Evolutionary conservation across 30 jellyfish, hydroid and myxozoan genomes (phyloP).

Genomic region (Pelagia noctiluca): DNA sequence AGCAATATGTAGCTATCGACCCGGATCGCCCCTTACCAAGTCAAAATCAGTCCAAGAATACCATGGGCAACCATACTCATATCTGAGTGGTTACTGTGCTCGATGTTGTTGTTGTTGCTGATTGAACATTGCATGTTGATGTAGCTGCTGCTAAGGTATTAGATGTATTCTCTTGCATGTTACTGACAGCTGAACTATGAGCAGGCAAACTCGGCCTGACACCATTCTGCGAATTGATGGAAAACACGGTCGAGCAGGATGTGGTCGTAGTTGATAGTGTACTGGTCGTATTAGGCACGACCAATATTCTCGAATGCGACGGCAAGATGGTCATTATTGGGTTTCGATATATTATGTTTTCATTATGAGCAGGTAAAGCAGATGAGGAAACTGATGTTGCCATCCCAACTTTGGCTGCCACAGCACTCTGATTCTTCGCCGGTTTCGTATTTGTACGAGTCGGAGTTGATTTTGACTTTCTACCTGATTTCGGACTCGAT

Average conservation of each 20-base stretch:
- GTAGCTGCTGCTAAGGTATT: conserved; percentile 12
- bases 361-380: conserved; percentile 23
- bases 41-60: no score
- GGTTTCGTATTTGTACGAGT: not conserved
- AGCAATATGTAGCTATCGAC: no score
- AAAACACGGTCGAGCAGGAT: conserved; percentile 39
- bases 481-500: conserved; percentile 23
- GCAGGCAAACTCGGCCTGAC: not conserved
- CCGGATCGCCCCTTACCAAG: no score
- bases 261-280: conserved; percentile 27
- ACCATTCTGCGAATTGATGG: conserved; percentile 45
- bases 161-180: not conserved
- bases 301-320: conserved; percentile 52
- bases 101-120: no score
- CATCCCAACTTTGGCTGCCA: not conserved
- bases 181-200: not conserved
- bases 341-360: conserved; percentile 40
- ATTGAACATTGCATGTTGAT: no score
- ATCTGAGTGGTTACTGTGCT: no score
- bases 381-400: conserved; percentile 5
- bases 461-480: conserved; percentile 6
- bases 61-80: no score
- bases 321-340: conserved; percentile 62
- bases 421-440: not conserved
- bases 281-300: conserved; percentile 30